Base-by-base conservation (phyloP, 1,140 invertebrate genomes). In the Whitmania pigra region DNA sequence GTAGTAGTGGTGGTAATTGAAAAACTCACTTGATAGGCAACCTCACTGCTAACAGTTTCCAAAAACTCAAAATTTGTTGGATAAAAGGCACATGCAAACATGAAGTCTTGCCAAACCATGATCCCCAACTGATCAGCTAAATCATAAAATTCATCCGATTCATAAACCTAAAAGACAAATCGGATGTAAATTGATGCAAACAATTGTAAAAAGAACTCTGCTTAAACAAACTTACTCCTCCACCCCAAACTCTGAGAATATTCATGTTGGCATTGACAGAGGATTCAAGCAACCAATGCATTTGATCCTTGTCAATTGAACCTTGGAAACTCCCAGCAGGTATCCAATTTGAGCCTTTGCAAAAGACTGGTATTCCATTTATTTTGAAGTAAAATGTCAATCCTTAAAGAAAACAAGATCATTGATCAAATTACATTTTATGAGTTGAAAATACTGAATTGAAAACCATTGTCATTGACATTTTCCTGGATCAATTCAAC, bases 51-150 rank as follows among this genome's bases (percentile, higher is more conserved):
- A 0, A 97, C 92, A 17, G 85, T 87, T 3, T 76, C 67, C 2
- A 98, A 81, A 82, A 94, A 97, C 15, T 84, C 79, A 0, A 82
- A 73, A 71, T 87, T 86, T 0, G 87, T 86, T 7, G 94, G 95
- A 83, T 99, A 99, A 88, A 99, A 90, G 9, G 89, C 86, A 79
- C 93, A 97, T 0, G 95, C 95, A 82, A 97, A 99, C 89, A 98
- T 95, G 74, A 98, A 89, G 82, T 99, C 78, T 70, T 83, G 82
- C 82, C 82, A 83, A 17, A 83, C 78, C 76, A 83, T 74, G 22
- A 83, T 83, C 0, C 80, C 83, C 40, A 80, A 75, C 74, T 83
- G 76, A 77, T 86, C 83, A 71, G 83, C 83, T 36, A 90, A 80
- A 69, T 90, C 85, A 79, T 98, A 99, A 80, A 98, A 97, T 40